These are phyloP conservation scores for Drosophila paranaensis DNA, from an alignment of 2,888 invertebrate species.

Conservation along the genomic window DNA sequence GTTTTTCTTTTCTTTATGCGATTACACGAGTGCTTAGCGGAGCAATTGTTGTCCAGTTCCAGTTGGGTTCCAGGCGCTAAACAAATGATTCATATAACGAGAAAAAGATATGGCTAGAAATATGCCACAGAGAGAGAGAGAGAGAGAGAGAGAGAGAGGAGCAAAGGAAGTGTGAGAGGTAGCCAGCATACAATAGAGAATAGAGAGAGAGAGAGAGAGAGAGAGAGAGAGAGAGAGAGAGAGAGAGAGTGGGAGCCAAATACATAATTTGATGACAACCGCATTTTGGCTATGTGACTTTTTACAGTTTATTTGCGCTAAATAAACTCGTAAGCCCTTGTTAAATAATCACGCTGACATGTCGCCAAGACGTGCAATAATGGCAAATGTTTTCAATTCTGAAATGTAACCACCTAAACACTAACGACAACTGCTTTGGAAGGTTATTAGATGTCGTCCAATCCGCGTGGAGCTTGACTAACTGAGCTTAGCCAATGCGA, in stretches of 20 bases:
- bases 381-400: constrained; percentile 53
- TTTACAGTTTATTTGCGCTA: constrained; percentile 43
- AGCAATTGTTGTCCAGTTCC: constrained; percentile 36
- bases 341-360: constrained; percentile 75
- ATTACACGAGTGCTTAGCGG: constrained; percentile 25
- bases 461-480: not conserved
- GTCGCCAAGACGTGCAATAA: constrained; percentile 67
- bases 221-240: not conserved
- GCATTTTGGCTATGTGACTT: constrained; percentile 60
- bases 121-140: not conserved
- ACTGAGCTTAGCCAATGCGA: constrained; percentile 1
- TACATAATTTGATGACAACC: constrained; percentile 56
- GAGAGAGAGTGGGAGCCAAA: not conserved
- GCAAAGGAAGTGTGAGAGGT: not conserved
- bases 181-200: not conserved
- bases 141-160: too few species aligned
- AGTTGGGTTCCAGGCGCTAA: constrained; percentile 44
- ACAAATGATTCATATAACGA: constrained; percentile 34
- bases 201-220: not conserved
- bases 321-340: constrained; percentile 34
- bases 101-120: constrained; percentile 2
- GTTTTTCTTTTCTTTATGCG: not conserved
- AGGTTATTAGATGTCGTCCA: constrained; percentile 34
- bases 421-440: constrained; percentile 16
- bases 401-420: constrained; percentile 34